Evolutionary conservation across 2,797 vertebrate species (phyloP).

Genomic region (Ambastaia sidthimunki): DNA sequence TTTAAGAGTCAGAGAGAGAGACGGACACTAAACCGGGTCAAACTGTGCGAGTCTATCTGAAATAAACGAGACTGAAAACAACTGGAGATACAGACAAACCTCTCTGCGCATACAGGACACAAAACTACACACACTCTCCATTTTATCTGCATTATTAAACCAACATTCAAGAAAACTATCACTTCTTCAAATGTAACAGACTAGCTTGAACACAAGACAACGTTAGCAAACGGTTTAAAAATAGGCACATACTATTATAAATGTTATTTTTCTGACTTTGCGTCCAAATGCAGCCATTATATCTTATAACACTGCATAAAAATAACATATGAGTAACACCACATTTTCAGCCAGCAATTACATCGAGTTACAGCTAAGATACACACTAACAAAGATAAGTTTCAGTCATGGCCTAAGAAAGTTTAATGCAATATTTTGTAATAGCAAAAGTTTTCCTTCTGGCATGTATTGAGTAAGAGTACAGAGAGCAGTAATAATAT

Average conservation of each 20-base stretch:
- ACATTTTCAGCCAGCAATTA: background rate
- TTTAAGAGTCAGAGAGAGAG: conserved; percentile 25
- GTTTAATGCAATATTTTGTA: conserved; percentile 2
- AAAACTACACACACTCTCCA: background rate
- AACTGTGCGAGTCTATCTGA: background rate
- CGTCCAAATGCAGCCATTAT: background rate
- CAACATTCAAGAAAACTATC: background rate
- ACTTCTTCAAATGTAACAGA: background rate
- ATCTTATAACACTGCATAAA: background rate
- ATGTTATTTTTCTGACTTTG: background rate
- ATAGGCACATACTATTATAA: background rate
- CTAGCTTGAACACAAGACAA: background rate
- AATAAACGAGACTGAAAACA: background rate
- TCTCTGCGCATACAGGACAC: background rate
- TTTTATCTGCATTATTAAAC: background rate
- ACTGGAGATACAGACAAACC: background rate
- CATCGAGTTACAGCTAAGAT: background rate
- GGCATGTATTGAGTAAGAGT: background rate
- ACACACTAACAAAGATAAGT: background rate
- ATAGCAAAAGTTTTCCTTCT: background rate
- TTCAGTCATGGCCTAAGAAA: background rate
- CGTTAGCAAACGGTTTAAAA: background rate
- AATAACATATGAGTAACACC: background rate
- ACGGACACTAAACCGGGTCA: conserved; percentile 8
- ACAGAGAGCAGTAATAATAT: background rate